A percentile compares a stretch with the other conserved stretches of the same genome.
phyloP scores from a whole-genome alignment of 1,140 invertebrate species.

The Panonychus citri region DNA sequence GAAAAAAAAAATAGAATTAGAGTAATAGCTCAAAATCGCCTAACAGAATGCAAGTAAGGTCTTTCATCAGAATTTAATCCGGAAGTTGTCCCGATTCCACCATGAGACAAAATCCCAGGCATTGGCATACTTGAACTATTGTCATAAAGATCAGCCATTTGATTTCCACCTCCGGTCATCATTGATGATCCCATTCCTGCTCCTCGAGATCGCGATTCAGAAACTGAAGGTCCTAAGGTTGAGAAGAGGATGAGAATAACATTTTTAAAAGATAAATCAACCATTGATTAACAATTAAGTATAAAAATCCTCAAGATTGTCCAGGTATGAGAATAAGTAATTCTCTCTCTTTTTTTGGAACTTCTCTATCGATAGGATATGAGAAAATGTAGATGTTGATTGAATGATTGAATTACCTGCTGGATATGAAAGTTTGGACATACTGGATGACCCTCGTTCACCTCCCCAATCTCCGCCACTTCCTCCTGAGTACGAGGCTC shows the following conservation, averaged over 20 bases:
- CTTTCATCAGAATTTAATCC: not conserved
- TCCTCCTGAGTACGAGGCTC: not conserved
- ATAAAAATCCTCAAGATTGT: no score
- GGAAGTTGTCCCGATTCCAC: not conserved
- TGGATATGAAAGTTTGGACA: not conserved
- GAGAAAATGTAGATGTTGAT: not conserved
- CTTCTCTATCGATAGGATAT: no score
- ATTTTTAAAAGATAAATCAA: not conserved
- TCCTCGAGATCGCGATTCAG: not conserved
- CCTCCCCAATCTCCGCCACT: not conserved
- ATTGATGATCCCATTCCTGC: not conserved
- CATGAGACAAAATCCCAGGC: not conserved
- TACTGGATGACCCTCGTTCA: no score
- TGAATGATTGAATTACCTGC: not conserved
- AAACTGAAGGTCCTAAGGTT: not conserved
- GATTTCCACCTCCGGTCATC: not conserved
- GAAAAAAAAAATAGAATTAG: not conserved
- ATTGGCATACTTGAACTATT: not conserved
- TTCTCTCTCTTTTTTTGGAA: no score
- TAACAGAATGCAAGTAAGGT: not conserved
- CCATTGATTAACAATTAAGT: not conserved
- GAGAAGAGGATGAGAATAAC: no score
- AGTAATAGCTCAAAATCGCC: not conserved
- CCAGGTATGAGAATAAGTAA: no score
- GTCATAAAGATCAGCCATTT: not conserved